Conservation (phyloP, 92 coral and sea anemone species). For the Metridium senile region DNA sequence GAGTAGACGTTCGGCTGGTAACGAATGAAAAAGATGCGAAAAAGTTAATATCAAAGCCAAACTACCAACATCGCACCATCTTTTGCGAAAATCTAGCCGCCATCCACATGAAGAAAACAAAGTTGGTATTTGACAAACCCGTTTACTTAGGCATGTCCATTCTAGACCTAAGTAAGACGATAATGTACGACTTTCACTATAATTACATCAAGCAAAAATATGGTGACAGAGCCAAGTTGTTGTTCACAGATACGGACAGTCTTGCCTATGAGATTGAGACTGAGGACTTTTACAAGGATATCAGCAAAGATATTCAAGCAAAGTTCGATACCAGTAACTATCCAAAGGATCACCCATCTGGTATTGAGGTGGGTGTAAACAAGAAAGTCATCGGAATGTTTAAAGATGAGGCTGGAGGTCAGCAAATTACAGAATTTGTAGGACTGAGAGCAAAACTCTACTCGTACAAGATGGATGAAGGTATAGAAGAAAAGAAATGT, state of each 20-base stretch:
- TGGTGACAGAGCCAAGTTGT: constrained; percentile 27
- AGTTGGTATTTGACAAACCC: constrained; percentile 34
- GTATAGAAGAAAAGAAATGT: no score
- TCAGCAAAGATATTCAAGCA: constrained; percentile 4
- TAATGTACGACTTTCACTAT: constrained; percentile 28
- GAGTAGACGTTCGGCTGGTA: not conserved
- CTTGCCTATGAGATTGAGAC: constrained; percentile 24
- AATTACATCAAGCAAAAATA: constrained; percentile 44
- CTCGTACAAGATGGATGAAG: constrained; percentile 14
- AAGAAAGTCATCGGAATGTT: constrained; percentile 40
- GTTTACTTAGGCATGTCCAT: constrained; percentile 41
- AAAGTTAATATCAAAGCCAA: constrained; percentile 36
- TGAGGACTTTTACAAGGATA: constrained; percentile 47
- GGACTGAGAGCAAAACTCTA: constrained; percentile 37
- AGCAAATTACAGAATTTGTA: constrained; percentile 26
- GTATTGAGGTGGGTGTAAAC: constrained; percentile 13
- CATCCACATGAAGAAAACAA: constrained; percentile 39
- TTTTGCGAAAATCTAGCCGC: constrained; percentile 41
- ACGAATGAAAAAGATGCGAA: not conserved
- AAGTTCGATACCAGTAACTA: constrained; percentile 41
- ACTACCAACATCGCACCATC: constrained; percentile 42
- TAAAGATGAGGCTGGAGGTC: constrained; percentile 30
- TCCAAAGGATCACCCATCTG: constrained; percentile 23
- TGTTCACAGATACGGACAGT: constrained; percentile 42
- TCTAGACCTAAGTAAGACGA: constrained; percentile 35